Evolutionary conservation across 2,113 vertebrate species (phyloP).

Genomic region (Catharus fuscescens): DNA sequence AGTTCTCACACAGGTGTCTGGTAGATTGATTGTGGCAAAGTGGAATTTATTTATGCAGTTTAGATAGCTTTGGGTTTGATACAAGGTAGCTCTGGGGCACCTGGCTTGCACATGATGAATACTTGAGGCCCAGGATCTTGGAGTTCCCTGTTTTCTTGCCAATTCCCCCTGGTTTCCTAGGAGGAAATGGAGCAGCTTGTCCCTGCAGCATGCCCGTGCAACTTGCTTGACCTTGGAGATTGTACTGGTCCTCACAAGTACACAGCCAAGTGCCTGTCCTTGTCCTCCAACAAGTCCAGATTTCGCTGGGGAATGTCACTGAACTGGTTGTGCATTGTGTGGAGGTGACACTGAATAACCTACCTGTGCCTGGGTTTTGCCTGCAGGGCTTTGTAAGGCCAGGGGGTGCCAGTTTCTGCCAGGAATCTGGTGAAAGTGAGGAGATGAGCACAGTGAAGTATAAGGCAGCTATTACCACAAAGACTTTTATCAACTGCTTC

Average conservation of each 20-base stretch:
- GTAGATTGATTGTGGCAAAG: not conserved
- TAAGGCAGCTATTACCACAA: not conserved
- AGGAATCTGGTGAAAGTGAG: not conserved
- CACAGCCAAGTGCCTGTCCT: not conserved
- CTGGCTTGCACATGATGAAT: not conserved
- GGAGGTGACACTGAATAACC: not conserved
- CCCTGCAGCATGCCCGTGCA: rapidly evolving
- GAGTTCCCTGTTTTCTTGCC: not conserved
- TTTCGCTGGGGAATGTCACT: not conserved
- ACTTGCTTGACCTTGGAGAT: not conserved
- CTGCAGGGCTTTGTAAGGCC: not conserved
- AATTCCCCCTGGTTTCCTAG: not conserved
- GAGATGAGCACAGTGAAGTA: not conserved
- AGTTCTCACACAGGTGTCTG: not conserved
- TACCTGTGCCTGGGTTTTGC: not conserved
- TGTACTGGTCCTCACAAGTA: not conserved
- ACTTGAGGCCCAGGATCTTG: not conserved
- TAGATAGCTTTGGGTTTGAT: not conserved
- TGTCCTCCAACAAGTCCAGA: not conserved
- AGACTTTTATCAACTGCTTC: not conserved
- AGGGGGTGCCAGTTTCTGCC: not conserved
- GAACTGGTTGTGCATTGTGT: not conserved
- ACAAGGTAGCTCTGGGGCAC: not conserved
- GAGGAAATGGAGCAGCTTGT: not conserved
- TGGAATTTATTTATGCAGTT: not conserved